Conservation (phyloP, 2,113 vertebrate species). For the Sander vitreus region DNA sequence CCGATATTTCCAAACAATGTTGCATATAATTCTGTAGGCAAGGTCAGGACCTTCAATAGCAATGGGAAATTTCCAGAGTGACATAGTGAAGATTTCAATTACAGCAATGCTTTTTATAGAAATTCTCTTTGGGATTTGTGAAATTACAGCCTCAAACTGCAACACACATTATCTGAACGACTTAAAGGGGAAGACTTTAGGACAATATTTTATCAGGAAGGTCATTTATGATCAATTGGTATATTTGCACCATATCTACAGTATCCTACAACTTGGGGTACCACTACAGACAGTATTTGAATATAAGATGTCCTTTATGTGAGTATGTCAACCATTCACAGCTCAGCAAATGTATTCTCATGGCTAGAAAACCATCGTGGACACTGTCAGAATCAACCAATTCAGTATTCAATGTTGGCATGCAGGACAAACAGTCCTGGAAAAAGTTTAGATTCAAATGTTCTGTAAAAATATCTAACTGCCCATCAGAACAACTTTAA, state of each 20-base stretch:
- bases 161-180: neutral
- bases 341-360: neutral
- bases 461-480: neutral
- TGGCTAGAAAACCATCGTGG: neutral
- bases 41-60: neutral
- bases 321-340: neutral
- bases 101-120: conserved; percentile 51
- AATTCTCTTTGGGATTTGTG: conserved; percentile 27
- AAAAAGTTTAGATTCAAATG: neutral
- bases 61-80: neutral
- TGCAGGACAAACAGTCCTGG: neutral
- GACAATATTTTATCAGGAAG: neutral
- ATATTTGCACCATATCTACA: neutral
- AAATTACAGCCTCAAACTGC: conserved; percentile 43
- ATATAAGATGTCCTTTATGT: neutral
- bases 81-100: conserved; percentile 48
- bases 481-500: neutral
- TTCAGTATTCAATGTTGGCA: neutral
- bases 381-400: neutral
- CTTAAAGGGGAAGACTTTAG: neutral
- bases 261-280: neutral
- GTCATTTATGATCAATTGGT: neutral
- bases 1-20: neutral
- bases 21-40: neutral
- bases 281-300: neutral